Conservation (phyloP, 2,113 vertebrate genomes). For the Euleptes europaea region DNA sequence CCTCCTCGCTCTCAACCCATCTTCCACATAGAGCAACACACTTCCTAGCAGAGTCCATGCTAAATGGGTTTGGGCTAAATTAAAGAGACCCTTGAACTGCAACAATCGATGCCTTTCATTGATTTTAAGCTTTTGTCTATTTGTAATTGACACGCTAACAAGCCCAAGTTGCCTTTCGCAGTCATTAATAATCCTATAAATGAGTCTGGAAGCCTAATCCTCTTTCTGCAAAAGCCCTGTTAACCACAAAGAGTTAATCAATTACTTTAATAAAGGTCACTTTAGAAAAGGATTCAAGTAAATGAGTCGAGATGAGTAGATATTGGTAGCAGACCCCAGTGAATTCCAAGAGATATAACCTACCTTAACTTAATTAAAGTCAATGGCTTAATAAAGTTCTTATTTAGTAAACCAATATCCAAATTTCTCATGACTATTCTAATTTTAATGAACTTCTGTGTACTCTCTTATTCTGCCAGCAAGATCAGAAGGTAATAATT, state of each 20-base stretch:
- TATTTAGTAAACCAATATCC: conserved; percentile 12
- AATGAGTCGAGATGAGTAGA: conserved; percentile 26
- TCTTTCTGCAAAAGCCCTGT: background rate
- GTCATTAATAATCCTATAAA: conserved; percentile 26
- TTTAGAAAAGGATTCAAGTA: conserved; percentile 18
- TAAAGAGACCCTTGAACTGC: conserved; percentile 10
- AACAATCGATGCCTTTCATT: conserved; percentile 27
- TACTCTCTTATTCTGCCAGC: conserved; percentile 19
- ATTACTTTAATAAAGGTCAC: conserved; percentile 40
- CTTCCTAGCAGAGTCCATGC: background rate
- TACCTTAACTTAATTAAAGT: conserved; percentile 41
- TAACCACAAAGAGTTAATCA: conserved; percentile 43
- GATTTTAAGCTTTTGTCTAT: conserved; percentile 35
- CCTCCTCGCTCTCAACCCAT: background rate
- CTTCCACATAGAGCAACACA: background rate
- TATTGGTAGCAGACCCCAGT: background rate
- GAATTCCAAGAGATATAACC: conserved; percentile 23
- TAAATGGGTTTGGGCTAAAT: background rate
- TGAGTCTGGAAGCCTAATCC: conserved; percentile 15
- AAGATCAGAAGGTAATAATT: background rate
- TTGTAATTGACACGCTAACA: conserved; percentile 30
- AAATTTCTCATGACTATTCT: conserved; percentile 40
- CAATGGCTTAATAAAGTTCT: conserved; percentile 43
- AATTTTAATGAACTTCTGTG: conserved; percentile 35
- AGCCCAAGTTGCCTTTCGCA: conserved; percentile 12